Base-by-base conservation (phyloP, 2,113 vertebrate species). In the Rynchops niger region DNA sequence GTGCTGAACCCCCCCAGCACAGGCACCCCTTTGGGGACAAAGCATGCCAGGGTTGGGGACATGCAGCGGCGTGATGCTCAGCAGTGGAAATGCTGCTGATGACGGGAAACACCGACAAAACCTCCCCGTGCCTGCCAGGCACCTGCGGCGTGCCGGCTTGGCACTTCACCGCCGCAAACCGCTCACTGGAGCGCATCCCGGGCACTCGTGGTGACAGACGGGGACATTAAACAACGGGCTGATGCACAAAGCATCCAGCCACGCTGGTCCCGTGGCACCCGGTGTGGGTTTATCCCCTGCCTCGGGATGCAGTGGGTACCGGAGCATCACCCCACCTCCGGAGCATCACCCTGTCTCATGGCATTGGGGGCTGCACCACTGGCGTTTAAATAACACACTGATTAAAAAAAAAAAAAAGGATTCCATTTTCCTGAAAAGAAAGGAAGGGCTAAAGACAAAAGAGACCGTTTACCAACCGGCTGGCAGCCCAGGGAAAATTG, bases 361-460 rank as follows among this genome's bases (percentile, higher is more conserved):
- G 69, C 4, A 0, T 0, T 21, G 34, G 38, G 74, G 36, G 38
- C 36, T 6, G 5, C 50, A 25, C 11, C 27, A 16, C 43, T 2
- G 0, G 34, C 0, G 14, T 6, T 7, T 3, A 9, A 70, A 92
- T 16, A 85, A 59, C 65, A 29, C 62, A 2, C 6, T 3, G 15
- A 25, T 30, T 1, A 56, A 66, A 71, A 50, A 20, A 40, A 34
- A 47, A 47, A 34, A 65, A 27, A 0, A 61, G 12, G 63, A 65
- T 87, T 95, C 63, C 78, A 52, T 92, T 93, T 93, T 93, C 82
- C 89, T 40, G 69, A 56, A 67, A 61, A 84, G 77, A 73, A 84
- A 79, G 95, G 77, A 95, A 92, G 19, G 67, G 87, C 79, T 82
- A 86, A 94, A 97, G 91, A 94, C 93, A 96, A 94, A 97, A 94